These are phyloP conservation scores for Ametastegia equiseti DNA, from an alignment of 2,888 invertebrate genomes.

Conservation along the genomic window DNA sequence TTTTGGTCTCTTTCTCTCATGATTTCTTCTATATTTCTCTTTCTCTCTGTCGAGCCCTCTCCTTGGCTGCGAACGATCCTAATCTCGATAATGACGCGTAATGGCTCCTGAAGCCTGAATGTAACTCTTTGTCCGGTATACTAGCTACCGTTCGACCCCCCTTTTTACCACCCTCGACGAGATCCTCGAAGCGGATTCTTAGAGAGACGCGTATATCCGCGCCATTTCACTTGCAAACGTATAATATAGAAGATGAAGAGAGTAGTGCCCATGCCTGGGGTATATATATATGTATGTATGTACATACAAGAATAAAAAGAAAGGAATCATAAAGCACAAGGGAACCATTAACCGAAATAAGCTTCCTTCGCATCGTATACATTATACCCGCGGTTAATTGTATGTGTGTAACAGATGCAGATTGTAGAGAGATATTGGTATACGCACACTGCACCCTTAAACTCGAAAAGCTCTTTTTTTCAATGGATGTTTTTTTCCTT, in stretches of 20 bases:
- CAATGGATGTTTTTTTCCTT: background rate
- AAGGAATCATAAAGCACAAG: slow-evolving; percentile 46
- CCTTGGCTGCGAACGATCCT: slow-evolving; percentile 67
- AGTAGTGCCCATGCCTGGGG: slow-evolving; percentile 38
- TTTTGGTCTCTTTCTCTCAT: slow-evolving; percentile 37
- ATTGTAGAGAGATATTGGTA: background rate
- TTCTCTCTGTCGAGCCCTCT: slow-evolving; percentile 37
- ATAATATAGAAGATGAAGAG: slow-evolving; percentile 48
- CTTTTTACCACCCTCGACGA: slow-evolving; percentile 24
- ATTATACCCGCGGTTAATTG: too few species aligned
- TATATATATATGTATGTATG: too few species aligned
- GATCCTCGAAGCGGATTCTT: background rate
- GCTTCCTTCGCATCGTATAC: background rate
- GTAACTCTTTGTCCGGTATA: slow-evolving; percentile 72
- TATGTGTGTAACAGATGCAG: slow-evolving; percentile 25
- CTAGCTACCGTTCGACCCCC: slow-evolving; percentile 20
- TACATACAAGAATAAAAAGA: slow-evolving; percentile 51
- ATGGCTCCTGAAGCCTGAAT: slow-evolving; percentile 74
- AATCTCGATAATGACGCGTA: slow-evolving; percentile 76
- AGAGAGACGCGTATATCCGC: slow-evolving; percentile 25
- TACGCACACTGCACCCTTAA: too few species aligned
- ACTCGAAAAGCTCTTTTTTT: background rate
- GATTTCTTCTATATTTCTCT: slow-evolving; percentile 46
- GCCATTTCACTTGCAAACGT: slow-evolving; percentile 46
- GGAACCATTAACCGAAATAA: slow-evolving; percentile 48